Percentiles rank a stretch among this genome's conserved stretches.
phyloP scores from a whole-genome alignment of 1,140 invertebrate genomes.

The Spodoptera frugiperda region DNA sequence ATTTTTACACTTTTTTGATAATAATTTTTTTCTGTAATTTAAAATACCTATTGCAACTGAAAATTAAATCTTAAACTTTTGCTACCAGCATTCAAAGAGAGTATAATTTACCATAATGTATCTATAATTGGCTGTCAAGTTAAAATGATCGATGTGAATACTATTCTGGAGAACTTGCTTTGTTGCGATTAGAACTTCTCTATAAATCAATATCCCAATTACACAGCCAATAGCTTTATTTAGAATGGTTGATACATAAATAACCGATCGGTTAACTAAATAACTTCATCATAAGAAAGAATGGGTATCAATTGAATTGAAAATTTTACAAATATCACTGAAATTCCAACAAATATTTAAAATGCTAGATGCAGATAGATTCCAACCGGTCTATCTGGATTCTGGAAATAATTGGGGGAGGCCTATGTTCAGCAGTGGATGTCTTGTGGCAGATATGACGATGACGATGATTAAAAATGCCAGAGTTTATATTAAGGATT shows the following conservation, averaged over 20 bases:
- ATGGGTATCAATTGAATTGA: constrained; percentile 1
- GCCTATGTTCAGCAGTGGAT: too few species aligned
- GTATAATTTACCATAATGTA: neutral
- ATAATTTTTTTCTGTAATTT: too few species aligned
- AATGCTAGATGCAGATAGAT: too few species aligned
- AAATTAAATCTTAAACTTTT: too few species aligned
- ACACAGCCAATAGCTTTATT: neutral
- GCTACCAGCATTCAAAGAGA: too few species aligned
- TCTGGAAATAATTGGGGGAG: too few species aligned
- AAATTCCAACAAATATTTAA: constrained; percentile 12
- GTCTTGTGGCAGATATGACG: too few species aligned
- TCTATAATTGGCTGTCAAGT: constrained; percentile 6
- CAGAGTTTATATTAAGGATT: too few species aligned
- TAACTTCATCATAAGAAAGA: constrained; percentile 19
- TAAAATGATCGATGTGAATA: neutral
- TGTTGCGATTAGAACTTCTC: neutral
- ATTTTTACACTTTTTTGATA: too few species aligned
- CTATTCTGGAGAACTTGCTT: neutral
- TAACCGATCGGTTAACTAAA: neutral
- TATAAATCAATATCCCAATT: constrained; percentile 26
- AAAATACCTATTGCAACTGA: too few species aligned
- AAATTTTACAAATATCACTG: neutral
- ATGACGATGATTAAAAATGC: too few species aligned
- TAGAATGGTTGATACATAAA: neutral
- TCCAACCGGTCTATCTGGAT: too few species aligned